Evolutionary conservation across 2,113 vertebrate species (phyloP).

Genomic region (Oplegnathus fasciatus): DNA sequence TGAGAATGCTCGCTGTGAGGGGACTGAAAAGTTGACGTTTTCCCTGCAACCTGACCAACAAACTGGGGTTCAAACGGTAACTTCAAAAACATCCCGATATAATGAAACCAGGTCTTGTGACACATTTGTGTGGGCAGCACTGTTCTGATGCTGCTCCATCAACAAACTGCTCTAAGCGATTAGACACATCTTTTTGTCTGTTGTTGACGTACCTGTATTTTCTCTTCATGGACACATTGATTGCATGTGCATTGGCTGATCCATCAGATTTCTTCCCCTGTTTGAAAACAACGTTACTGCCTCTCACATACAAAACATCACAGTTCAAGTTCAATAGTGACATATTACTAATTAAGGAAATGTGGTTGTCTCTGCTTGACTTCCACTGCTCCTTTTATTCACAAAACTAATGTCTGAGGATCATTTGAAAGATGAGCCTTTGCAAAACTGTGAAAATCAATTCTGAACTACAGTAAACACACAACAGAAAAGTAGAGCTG

Average conservation of each 20-base stretch:
- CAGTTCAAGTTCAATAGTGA: background rate
- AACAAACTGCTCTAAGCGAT: background rate
- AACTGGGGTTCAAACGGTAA: background rate
- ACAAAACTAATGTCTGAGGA: background rate
- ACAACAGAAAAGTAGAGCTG: background rate
- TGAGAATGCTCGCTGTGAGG: conserved; percentile 22
- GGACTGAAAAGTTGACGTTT: conserved; percentile 41
- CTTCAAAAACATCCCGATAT: background rate
- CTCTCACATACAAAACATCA: background rate
- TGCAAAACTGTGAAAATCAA: background rate
- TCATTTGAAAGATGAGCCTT: background rate
- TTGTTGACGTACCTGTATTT: conserved; percentile 92
- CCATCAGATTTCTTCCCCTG: conserved; percentile 94
- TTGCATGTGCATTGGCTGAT: conserved; percentile 91
- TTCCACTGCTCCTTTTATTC: background rate
- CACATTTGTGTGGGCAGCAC: background rate
- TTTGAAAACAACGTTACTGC: conserved; percentile 55
- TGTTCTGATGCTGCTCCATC: background rate
- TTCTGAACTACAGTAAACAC: background rate
- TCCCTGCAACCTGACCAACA: conserved; percentile 9
- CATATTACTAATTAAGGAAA: background rate
- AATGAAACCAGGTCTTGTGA: background rate
- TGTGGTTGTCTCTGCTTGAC: background rate
- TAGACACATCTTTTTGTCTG: background rate
- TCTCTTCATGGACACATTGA: conserved; percentile 96